A percentile compares a stretch with the other conserved stretches of the same genome.
Evolutionary conservation across 2,888 invertebrate genomes (phyloP).

Genomic region (Matsumyia berberina): DNA sequence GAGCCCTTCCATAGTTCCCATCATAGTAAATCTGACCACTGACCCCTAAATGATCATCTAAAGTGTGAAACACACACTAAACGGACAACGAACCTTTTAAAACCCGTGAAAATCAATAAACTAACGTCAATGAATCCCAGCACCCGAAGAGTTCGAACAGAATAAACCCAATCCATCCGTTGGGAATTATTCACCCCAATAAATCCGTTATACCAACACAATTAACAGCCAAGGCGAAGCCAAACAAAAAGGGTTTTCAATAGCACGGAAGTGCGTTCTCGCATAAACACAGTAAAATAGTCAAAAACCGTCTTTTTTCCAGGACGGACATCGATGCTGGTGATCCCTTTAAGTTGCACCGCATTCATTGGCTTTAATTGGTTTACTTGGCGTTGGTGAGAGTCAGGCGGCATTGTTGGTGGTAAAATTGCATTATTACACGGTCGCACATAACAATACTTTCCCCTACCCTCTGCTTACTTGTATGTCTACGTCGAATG

Average conservation of each 20-base stretch:
- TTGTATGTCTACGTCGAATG: not conserved
- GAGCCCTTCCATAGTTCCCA: too few species aligned
- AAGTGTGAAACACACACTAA: slow-evolving; percentile 13
- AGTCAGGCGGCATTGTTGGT: not conserved
- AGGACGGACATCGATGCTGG: not conserved
- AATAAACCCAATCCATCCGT: slow-evolving; percentile 49
- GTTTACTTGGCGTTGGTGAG: slow-evolving; percentile 31
- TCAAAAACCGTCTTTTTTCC: not conserved
- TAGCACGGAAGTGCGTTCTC: slow-evolving; percentile 32
- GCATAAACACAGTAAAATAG: slow-evolving; percentile 16
- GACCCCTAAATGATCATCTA: too few species aligned
- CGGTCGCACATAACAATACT: slow-evolving; percentile 15
- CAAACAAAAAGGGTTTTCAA: slow-evolving; percentile 37
- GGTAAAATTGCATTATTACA: slow-evolving; percentile 60
- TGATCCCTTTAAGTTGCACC: slow-evolving; percentile 20
- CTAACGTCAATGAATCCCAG: slow-evolving; percentile 38
- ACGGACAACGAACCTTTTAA: slow-evolving; percentile 26
- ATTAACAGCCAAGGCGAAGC: slow-evolving; percentile 29
- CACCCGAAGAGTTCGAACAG: not conserved
- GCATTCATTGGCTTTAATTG: slow-evolving; percentile 29
- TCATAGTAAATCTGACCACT: too few species aligned
- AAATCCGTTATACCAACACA: slow-evolving; percentile 45
- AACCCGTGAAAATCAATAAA: slow-evolving; percentile 54
- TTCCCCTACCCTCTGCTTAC: too few species aligned
- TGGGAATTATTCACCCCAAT: slow-evolving; percentile 61